phyloP scores from a whole-genome alignment of 2,888 invertebrate species.

The Drosophila anceps region DNA sequence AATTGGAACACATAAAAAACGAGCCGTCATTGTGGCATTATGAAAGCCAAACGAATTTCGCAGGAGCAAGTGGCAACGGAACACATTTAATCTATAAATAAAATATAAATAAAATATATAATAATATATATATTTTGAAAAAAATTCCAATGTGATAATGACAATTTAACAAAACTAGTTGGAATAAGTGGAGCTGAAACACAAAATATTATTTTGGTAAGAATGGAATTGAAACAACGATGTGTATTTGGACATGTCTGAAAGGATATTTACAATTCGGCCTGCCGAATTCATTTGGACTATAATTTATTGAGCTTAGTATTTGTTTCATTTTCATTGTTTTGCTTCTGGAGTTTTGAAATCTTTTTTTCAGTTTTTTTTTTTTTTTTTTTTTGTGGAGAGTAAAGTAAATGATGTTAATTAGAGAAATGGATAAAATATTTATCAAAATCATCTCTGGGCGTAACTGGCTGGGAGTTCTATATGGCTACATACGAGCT shows the following conservation, averaged over 20 bases:
- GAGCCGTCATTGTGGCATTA: not conserved
- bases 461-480: conserved; percentile 28
- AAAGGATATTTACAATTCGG: conserved; percentile 37
- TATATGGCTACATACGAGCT: conserved; percentile 12
- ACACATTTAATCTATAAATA: conserved; percentile 1
- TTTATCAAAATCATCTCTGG: conserved; percentile 19
- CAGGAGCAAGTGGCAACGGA: not conserved
- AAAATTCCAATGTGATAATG: not conserved
- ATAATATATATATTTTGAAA: too few relatives aligned
- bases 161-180: too few relatives aligned
- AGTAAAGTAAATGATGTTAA: conserved; percentile 3
- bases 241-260: not conserved
- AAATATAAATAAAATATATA: too few relatives aligned
- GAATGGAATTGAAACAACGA: not conserved
- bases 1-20: too few relatives aligned
- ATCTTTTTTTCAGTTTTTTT: not conserved
- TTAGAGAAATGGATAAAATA: conserved; percentile 21
- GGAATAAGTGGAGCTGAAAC: not conserved
- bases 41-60: not conserved
- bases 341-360: not conserved
- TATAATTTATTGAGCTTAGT: conserved; percentile 20
- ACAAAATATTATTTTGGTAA: not conserved
- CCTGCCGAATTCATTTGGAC: conserved; percentile 22
- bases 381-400: conserved; percentile 1
- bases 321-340: not conserved